Conservation (phyloP, 2,797 vertebrate species). For the Novumbra hubbsi region DNA sequence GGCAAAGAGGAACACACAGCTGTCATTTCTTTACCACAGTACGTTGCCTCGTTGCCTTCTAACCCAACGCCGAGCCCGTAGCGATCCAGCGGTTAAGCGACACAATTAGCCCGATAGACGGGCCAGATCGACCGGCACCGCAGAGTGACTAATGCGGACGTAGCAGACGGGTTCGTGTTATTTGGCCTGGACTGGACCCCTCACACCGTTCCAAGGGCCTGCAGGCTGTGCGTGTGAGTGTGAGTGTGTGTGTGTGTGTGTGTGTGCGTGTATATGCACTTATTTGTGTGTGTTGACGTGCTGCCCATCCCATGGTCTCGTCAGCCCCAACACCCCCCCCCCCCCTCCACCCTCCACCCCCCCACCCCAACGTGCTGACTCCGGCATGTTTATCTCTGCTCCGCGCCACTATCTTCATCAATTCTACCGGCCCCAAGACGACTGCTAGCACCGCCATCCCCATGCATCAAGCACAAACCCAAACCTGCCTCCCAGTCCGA, state of each 20-base stretch:
- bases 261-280: too few species aligned
- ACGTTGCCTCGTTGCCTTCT: not conserved
- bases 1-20: not conserved
- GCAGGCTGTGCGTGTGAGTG: not conserved
- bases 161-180: not conserved
- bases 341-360: not conserved
- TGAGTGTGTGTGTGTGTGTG: not conserved
- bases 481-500: slow-evolving; percentile 68
- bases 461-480: slow-evolving; percentile 83
- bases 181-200: not conserved
- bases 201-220: not conserved
- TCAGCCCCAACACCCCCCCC: not conserved
- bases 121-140: not conserved
- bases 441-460: slow-evolving; percentile 69
- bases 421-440: slow-evolving; percentile 83
- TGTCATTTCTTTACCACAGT: not conserved
- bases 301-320: not conserved
- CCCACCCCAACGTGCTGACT: slow-evolving; percentile 66
- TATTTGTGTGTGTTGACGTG: not conserved
- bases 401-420: slow-evolving; percentile 84
- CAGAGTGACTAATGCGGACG: not conserved
- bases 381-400: slow-evolving; percentile 83
- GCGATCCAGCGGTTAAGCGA: not conserved
- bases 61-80: not conserved
- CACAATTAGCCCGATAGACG: not conserved